phyloP scores from a whole-genome alignment of 2,113 vertebrate genomes.

The Pelecanus crispus region DNA sequence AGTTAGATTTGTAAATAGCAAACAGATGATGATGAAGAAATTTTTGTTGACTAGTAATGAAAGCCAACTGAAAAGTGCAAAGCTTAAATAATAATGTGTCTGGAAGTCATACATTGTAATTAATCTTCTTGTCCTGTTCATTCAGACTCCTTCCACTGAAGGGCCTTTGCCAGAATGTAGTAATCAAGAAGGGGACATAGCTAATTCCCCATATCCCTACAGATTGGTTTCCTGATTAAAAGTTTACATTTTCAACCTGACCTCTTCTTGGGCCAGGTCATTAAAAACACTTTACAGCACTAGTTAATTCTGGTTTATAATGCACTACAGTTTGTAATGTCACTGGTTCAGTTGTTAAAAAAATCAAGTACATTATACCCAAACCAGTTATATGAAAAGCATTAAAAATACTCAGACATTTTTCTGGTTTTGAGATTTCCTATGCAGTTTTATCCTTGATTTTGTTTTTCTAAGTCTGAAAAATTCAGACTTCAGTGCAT shows the following conservation, averaged over 20 bases:
- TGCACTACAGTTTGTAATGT: background rate
- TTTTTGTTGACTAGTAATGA: constrained; percentile 46
- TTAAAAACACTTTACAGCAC: background rate
- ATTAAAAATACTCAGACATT: background rate
- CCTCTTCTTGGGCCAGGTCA: background rate
- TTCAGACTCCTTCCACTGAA: constrained; percentile 22
- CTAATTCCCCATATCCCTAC: background rate
- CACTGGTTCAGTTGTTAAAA: background rate
- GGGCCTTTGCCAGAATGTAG: background rate
- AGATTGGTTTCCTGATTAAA: constrained; percentile 14
- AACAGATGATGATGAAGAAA: constrained; percentile 49
- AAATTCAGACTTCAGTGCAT: background rate
- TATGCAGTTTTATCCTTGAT: background rate
- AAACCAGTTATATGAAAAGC: background rate
- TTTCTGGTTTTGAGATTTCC: background rate
- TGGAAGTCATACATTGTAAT: constrained; percentile 40
- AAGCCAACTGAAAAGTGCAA: constrained; percentile 58
- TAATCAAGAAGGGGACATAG: background rate
- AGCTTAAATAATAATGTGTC: constrained; percentile 62
- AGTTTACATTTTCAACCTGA: constrained; percentile 10
- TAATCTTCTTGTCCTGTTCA: constrained; percentile 54
- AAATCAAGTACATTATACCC: background rate
- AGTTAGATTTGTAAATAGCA: constrained; percentile 50
- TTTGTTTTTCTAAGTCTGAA: background rate
- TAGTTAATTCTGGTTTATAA: background rate